A percentile compares a stretch with the other conserved stretches of the same genome.
These are phyloP conservation scores for Rhinolophus ferrumequinum DNA, from an alignment of 2,113 vertebrate species.

Conservation along the genomic window DNA sequence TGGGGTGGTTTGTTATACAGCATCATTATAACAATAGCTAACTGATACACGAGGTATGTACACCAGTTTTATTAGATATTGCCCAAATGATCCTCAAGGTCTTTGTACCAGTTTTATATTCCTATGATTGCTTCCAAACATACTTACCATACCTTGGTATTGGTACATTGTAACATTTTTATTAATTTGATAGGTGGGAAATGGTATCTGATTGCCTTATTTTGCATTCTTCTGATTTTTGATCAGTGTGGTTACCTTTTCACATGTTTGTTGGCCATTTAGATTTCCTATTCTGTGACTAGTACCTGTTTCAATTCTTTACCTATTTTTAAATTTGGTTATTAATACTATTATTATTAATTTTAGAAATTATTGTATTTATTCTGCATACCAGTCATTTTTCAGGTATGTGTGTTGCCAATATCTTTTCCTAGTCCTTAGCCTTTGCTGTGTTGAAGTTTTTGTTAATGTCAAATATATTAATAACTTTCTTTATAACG, in stretches of 20 bases:
- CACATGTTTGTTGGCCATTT: background rate
- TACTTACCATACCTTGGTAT: background rate
- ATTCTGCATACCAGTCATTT: background rate
- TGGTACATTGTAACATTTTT: background rate
- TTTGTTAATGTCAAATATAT: background rate
- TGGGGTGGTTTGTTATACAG: background rate
- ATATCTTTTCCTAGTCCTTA: background rate
- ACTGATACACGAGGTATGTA: background rate
- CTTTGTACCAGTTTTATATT: background rate
- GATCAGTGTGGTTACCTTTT: background rate
- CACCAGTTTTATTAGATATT: background rate
- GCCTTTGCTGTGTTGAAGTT: background rate
- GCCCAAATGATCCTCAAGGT: background rate
- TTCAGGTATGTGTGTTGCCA: background rate
- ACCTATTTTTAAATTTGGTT: background rate
- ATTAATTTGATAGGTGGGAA: background rate
- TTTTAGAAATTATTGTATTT: constrained; percentile 8
- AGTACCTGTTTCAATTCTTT: background rate
- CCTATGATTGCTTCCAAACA: background rate
- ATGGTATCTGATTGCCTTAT: background rate
- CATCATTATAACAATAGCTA: background rate
- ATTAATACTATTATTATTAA: background rate
- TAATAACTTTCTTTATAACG: background rate
- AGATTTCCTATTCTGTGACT: constrained; percentile 32
- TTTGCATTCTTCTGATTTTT: background rate